Evolutionary conservation across 2,797 vertebrate species (phyloP).

Genomic region (Echeneis naucrates): DNA sequence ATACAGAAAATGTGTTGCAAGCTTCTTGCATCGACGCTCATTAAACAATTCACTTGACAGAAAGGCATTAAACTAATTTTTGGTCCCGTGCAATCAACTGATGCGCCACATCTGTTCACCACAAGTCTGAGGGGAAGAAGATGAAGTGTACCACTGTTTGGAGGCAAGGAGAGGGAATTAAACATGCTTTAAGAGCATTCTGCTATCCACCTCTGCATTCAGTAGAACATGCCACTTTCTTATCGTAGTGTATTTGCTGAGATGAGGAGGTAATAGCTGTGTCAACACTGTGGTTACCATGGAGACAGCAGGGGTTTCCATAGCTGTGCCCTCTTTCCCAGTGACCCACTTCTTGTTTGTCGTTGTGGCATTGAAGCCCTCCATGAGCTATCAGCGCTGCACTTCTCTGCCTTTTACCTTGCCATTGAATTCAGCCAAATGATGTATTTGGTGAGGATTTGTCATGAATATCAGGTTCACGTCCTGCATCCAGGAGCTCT

Average conservation of each 20-base stretch:
- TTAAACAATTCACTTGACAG: slow-evolving; percentile 15
- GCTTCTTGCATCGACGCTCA: slow-evolving; percentile 12
- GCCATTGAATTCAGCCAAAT: too few relatives aligned
- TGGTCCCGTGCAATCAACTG: not conserved
- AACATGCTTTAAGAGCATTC: slow-evolving; percentile 36
- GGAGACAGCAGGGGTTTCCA: slow-evolving; percentile 70
- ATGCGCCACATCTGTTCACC: slow-evolving; percentile 23
- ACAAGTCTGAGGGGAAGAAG: slow-evolving; percentile 4
- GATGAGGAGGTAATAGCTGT: slow-evolving; percentile 72
- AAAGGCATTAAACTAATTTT: not conserved
- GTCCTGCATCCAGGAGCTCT: slow-evolving; percentile 5
- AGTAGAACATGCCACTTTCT: slow-evolving; percentile 40
- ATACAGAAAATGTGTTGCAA: slow-evolving; percentile 3
- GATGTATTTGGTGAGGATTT: too few relatives aligned
- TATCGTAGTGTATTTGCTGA: slow-evolving; percentile 59
- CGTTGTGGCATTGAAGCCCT: slow-evolving; percentile 53
- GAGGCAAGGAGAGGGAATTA: slow-evolving; percentile 37
- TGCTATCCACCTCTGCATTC: slow-evolving; percentile 38
- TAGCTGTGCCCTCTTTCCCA: slow-evolving; percentile 54
- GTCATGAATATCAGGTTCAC: slow-evolving; percentile 4
- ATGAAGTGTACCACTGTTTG: slow-evolving; percentile 5
- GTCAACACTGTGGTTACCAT: slow-evolving; percentile 76
- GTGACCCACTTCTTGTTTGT: slow-evolving; percentile 75
- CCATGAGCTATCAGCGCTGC: slow-evolving; percentile 57
- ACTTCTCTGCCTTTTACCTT: slow-evolving; percentile 59